Base-by-base conservation (phyloP, 2,113 vertebrate genomes). In the Bujurquina vittata region DNA sequence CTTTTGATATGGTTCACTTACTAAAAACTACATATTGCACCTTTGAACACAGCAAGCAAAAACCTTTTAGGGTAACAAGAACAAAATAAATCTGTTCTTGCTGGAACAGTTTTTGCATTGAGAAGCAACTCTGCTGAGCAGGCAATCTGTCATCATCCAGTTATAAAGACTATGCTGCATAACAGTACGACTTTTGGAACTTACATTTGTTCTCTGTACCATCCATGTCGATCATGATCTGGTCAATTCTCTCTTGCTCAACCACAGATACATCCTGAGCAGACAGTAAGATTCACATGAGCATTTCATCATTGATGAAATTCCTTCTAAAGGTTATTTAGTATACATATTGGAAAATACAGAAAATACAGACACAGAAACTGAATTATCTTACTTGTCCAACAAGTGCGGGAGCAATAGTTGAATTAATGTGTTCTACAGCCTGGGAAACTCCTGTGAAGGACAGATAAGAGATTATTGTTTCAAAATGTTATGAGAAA, bases 171-270 rank as follows among this genome's bases (percentile, higher is more conserved):
- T 33, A 72, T 33, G 18, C 3, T n/a, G 10, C 52, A 15, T 49
- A 40, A 61, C 2, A 17, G 5, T 37, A 11, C 20, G 15, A 55
- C 29, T 35, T 57, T 10, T 20, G 18, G 18, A 6, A 89, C 97
- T 96, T 95, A 99, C 98, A 98, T 89, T 99, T 99, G 83, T 99
- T 99, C 20, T 99, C 97, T 0, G 98, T 96, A 65, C 98, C 98
- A 3, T 99, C 98, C 97, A 99, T 93, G 62, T 97, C 97, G 40
- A 99, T 94, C 98, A 99, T 98, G 86, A 99, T 94, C 72, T 96
- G 96, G 91, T 99, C 98, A 15, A 99, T 97, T 91, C 94, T 97
- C 63, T 98, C 97, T 87, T 99, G 98, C 15, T 99, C 97, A 82
- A 96, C 90, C 12, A 99, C 98, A 0, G 79, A 96, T 35, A 98